Evolutionary conservation across 2,888 invertebrate species (phyloP).

Genomic region (Glaucopsyche alexis): DNA sequence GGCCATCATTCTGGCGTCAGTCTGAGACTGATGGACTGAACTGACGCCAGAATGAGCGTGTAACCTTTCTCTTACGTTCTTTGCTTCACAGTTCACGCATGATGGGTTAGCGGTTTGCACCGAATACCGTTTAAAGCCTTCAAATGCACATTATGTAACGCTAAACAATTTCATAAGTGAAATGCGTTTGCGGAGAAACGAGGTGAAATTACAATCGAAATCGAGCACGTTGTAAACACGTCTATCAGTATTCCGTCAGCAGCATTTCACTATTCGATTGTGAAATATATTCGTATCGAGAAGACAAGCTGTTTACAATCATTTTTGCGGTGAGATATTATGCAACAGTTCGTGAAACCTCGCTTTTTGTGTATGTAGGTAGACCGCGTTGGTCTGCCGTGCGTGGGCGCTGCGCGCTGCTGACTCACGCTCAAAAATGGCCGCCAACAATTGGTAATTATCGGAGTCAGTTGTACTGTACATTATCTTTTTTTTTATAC

Average conservation of each 20-base stretch:
- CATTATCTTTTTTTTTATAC: slow-evolving; percentile 35
- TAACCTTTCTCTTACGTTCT: too few relatives aligned
- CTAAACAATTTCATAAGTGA: neutral
- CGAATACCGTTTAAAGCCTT: neutral
- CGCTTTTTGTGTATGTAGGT: slow-evolving; percentile 37
- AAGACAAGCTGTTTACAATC: slow-evolving; percentile 29
- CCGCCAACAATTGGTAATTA: slow-evolving; percentile 65
- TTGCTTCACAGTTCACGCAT: neutral
- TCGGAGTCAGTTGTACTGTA: slow-evolving; percentile 45
- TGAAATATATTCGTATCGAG: slow-evolving; percentile 20
- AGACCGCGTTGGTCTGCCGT: slow-evolving; percentile 44
- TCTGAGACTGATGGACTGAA: too few relatives aligned
- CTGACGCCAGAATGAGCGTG: too few relatives aligned
- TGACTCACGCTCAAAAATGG: slow-evolving; percentile 63
- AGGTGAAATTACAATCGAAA: slow-evolving; percentile 17
- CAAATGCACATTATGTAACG: neutral
- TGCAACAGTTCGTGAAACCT: slow-evolving; percentile 32
- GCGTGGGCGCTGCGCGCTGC: slow-evolving; percentile 59
- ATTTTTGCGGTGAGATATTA: slow-evolving; percentile 20
- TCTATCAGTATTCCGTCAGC: neutral
- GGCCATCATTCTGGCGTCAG: too few relatives aligned
- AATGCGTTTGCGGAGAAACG: slow-evolving; percentile 12
- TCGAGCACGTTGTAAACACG: neutral
- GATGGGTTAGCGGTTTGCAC: too few relatives aligned
- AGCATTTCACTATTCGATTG: slow-evolving; percentile 4